Percentiles rank a stretch among this genome's conserved stretches.
phyloP scores from a whole-genome alignment of 2,797 vertebrate genomes.

The Clarias platycephalus region DNA sequence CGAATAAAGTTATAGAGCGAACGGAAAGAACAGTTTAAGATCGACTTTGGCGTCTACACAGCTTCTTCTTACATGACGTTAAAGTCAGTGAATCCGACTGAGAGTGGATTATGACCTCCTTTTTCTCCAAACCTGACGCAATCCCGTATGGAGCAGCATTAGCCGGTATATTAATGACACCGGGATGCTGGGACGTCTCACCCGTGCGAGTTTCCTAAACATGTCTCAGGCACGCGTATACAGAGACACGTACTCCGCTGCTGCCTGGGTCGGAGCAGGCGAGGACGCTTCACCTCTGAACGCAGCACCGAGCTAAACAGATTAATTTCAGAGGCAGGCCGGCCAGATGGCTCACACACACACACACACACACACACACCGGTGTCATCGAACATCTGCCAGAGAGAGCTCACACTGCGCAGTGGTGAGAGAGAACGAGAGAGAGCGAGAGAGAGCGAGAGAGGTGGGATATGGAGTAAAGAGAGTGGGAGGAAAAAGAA shows the following conservation, averaged over 20 bases:
- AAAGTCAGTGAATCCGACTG: background rate
- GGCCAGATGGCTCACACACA: slow-evolving; percentile 72
- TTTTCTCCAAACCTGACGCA: background rate
- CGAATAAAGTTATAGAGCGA: background rate
- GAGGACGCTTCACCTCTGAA: slow-evolving; percentile 66
- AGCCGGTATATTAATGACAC: background rate
- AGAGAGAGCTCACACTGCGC: slow-evolving; percentile 64
- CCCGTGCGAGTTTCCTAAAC: background rate
- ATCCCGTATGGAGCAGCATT: background rate
- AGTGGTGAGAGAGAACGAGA: slow-evolving; percentile 14
- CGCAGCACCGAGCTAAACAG: slow-evolving; percentile 74
- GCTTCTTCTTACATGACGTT: background rate
- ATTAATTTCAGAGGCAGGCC: slow-evolving; percentile 77
- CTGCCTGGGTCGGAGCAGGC: slow-evolving; percentile 64
- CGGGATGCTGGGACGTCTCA: background rate
- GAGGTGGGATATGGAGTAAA: slow-evolving; percentile 54
- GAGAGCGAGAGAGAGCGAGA: slow-evolving; percentile 40
- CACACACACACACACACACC: slow-evolving; percentile 61
- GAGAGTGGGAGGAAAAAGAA: slow-evolving; percentile 56
- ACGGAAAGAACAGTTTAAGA: background rate
- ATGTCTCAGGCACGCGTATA: background rate
- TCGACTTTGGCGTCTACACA: background rate
- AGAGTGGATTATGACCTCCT: background rate
- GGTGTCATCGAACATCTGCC: slow-evolving; percentile 76
- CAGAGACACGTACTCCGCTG: slow-evolving; percentile 44